phyloP scores from a whole-genome alignment of 2,888 invertebrate species.

The Meiosimyza decipiens region DNA sequence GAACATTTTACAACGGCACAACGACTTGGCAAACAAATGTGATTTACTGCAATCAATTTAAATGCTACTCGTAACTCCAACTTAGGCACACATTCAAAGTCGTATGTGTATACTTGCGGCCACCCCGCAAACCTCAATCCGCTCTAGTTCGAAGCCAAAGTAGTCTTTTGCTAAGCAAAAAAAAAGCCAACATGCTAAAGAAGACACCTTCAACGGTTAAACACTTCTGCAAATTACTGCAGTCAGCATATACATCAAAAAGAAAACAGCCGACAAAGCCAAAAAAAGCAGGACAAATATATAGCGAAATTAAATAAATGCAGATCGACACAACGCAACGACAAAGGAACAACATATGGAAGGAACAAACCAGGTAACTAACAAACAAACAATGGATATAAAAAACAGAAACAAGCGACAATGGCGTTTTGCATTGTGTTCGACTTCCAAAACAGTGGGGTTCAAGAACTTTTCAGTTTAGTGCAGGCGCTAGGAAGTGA shows the following conservation, averaged over 20 bases:
- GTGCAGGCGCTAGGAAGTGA: no score
- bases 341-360: background rate
- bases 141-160: background rate
- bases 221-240: slow-evolving; percentile 58
- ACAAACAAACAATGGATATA: no score
- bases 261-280: slow-evolving; percentile 57
- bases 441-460: no score
- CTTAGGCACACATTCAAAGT: slow-evolving; percentile 28
- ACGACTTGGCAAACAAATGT: slow-evolving; percentile 52
- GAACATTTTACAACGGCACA: slow-evolving; percentile 7
- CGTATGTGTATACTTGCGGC: background rate
- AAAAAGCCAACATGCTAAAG: slow-evolving; percentile 27
- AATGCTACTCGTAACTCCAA: slow-evolving; percentile 45
- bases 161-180: slow-evolving; percentile 3
- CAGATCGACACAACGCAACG: slow-evolving; percentile 25
- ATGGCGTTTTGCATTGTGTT: no score
- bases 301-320: slow-evolving; percentile 24
- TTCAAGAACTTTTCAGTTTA: no score
- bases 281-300: slow-evolving; percentile 35
- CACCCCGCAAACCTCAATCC: slow-evolving; percentile 32
- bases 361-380: no score
- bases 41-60: slow-evolving; percentile 65
- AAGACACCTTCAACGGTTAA: slow-evolving; percentile 56
- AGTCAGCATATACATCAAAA: slow-evolving; percentile 63
- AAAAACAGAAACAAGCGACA: no score